Percentiles rank a stretch among this genome's conserved stretches.
Conservation (phyloP, 2,113 vertebrate genomes). For the Pimephales promelas region DNA sequence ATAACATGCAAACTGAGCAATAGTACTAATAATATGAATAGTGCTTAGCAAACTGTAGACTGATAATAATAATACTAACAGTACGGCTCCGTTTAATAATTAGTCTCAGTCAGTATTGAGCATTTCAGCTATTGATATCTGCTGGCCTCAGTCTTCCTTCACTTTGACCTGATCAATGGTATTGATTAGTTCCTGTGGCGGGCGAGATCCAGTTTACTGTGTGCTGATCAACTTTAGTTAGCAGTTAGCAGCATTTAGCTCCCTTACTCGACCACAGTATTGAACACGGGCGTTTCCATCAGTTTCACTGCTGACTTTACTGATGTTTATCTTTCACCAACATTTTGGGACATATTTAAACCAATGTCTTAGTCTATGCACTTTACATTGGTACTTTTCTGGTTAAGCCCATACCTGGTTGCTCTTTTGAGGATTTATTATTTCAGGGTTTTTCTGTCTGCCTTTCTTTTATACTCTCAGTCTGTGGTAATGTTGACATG, state of each 20-base stretch:
- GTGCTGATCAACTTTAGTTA: background rate
- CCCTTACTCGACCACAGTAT: background rate
- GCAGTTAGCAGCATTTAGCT: slow-evolving; percentile 2
- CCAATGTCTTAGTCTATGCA: background rate
- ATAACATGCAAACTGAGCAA: background rate
- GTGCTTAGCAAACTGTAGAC: background rate
- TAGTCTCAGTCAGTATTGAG: background rate
- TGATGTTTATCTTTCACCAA: background rate
- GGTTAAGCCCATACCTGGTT: background rate
- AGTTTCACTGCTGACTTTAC: background rate
- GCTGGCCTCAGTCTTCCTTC: background rate
- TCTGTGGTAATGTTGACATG: slow-evolving; percentile 20
- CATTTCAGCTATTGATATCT: background rate
- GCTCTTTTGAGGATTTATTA: background rate
- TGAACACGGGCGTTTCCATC: background rate
- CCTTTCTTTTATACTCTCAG: slow-evolving; percentile 1
- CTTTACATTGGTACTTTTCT: background rate
- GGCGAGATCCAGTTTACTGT: background rate
- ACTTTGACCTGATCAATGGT: background rate
- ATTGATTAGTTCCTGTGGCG: background rate
- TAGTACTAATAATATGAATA: background rate
- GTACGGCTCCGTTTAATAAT: background rate
- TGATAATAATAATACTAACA: background rate
- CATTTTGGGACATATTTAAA: background rate
- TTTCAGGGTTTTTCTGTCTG: background rate